Evolutionary conservation across 2,888 invertebrate species (phyloP).

Genomic region (Yponomeuta evonymella): DNA sequence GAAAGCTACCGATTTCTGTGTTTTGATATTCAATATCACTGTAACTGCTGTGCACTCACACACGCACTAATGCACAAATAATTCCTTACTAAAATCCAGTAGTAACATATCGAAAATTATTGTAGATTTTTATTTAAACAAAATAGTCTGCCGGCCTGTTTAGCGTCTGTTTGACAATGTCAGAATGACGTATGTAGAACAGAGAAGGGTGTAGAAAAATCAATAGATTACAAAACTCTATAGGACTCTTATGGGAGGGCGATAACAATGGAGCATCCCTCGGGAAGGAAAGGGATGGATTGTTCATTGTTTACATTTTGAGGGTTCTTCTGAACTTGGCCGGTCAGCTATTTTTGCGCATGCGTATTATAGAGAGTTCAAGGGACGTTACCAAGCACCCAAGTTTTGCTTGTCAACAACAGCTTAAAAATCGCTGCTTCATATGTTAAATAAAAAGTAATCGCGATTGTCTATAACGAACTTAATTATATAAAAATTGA

Average conservation of each 20-base stretch:
- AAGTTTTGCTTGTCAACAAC: neutral
- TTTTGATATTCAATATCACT: neutral
- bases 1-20: neutral
- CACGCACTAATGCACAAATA: neutral
- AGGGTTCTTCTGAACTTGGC: neutral
- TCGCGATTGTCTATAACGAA: no score
- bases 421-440: no score
- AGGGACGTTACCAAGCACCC: neutral
- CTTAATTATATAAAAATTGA: no score
- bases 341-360: neutral
- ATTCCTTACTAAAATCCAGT: neutral
- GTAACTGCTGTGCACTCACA: neutral
- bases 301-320: neutral
- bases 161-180: neutral
- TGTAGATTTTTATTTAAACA: neutral
- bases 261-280: neutral
- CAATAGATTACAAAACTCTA: neutral
- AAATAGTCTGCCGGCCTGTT: neutral
- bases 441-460: no score
- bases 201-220: neutral
- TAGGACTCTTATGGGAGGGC: neutral
- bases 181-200: neutral
- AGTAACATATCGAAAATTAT: neutral
- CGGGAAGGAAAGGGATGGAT: neutral
- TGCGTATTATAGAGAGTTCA: neutral